Base-by-base conservation (phyloP, 2,888 invertebrate species). In the Apocheima hispidaria region DNA sequence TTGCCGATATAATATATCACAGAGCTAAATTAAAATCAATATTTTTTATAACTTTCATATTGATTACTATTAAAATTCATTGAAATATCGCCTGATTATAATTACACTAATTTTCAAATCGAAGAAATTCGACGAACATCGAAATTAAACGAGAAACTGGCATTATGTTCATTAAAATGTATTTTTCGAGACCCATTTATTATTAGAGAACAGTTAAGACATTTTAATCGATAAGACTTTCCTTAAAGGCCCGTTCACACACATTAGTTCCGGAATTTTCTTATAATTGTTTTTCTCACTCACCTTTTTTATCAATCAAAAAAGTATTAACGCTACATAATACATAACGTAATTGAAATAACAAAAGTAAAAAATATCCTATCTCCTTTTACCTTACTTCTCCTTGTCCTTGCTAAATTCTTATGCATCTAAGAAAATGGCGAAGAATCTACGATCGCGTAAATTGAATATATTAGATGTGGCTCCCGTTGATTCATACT, bases 171-270 rank as follows among this genome's bases (percentile, higher is more conserved):
- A 43, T 61, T 60, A 57, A 54, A 60, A 54, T 56, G 33, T 28
- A 33, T 60, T 53, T n/a, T 63, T 58, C 14, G 50, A 54, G 40
- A 16, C 1, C 21, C 55, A 61, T 63, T 59, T 55, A 49, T 50
- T 59, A 53, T 50, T 55, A 54, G 48, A 28, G n/a, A 51, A 52
- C 48, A 14, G 59, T 66, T 66, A 63, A 69, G 66, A 67, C 69
- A 72, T 77, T 73, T 65, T 68, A 72, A 46, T 46, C 28, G 26
- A 16, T 28, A 28, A 56, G 60, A 70, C 20, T 59, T 52, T 51
- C 18, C 16, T 41, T 43, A 44, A 53, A 23, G 44, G 53, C 30
- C 1, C 20, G 18, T 41, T 9, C 14, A 56, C 41, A 30, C 20
- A 16, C 40, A 18, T 4, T 35, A 35, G 33, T 14, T 4, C 1